A percentile compares a stretch with the other conserved stretches of the same genome.
These are phyloP conservation scores for Ormyrus labotus DNA, from an alignment of 2,888 invertebrate species.

Conservation along the genomic window DNA sequence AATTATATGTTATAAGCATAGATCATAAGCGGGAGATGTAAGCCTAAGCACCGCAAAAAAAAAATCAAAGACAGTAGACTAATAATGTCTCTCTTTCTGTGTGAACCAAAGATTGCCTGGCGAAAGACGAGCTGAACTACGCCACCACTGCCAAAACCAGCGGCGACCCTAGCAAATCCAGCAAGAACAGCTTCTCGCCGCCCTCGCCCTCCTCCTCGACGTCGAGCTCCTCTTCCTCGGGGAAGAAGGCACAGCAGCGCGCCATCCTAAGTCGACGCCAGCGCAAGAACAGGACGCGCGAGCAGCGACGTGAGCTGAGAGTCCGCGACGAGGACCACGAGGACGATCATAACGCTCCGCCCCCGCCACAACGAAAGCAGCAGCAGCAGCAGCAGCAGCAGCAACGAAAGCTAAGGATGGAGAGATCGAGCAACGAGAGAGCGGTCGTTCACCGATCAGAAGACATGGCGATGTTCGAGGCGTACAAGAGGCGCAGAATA, in stretches of 20 bases:
- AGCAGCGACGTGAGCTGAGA: conserved; percentile 59
- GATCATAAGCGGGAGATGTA: no score
- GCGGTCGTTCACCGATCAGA: no score
- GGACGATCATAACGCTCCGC: conserved; percentile 50
- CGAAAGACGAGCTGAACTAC: conserved; percentile 76
- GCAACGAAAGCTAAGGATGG: conserved; percentile 58
- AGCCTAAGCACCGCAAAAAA: neutral
- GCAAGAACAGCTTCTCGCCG: neutral
- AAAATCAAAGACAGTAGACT: conserved; percentile 15
- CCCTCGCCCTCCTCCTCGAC: conserved; percentile 27
- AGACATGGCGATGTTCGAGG: no score
- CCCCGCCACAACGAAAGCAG: conserved; percentile 6
- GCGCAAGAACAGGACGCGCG: conserved; percentile 76
- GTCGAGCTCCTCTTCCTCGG: conserved; percentile 76
- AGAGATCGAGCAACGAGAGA: no score
- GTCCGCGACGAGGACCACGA: conserved; percentile 60
- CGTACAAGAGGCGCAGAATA: no score
- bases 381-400: conserved; percentile 65
- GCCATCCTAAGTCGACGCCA: conserved; percentile 78
- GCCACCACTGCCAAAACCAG: conserved; percentile 68
- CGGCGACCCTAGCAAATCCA: neutral
- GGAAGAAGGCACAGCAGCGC: conserved; percentile 74
- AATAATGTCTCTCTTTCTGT: conserved; percentile 62
- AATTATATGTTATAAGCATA: no score
- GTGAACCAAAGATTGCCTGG: conserved; percentile 72